Conservation (phyloP, 2,888 invertebrate species). For the Mongoloraphidia duomilia region DNA sequence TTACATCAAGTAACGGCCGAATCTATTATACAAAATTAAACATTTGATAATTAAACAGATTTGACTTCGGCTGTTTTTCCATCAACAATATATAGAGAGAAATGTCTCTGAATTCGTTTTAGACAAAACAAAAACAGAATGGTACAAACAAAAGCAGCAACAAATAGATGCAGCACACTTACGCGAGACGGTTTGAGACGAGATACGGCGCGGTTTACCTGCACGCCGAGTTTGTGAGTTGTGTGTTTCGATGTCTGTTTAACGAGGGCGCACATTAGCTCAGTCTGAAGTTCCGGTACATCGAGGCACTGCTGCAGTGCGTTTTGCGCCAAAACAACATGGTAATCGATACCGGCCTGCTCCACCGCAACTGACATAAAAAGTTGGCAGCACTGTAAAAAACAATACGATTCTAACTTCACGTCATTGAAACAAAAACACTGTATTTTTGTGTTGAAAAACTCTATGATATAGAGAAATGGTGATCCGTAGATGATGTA, state of each 20-base stretch:
- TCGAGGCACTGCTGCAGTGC: constrained; percentile 86
- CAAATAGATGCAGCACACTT: constrained; percentile 47
- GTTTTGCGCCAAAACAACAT: constrained; percentile 93
- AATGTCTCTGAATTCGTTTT: too few species aligned
- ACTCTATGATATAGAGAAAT: too few species aligned
- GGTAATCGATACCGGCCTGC: constrained; percentile 92
- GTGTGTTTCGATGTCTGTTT: constrained; percentile 85
- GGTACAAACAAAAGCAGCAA: constrained; percentile 25
- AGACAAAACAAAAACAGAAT: constrained; percentile 11
- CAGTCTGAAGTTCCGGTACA: constrained; percentile 79
- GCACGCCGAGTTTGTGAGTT: constrained; percentile 44
- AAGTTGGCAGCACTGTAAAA: constrained; percentile 72
- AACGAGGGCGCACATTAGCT: constrained; percentile 80
- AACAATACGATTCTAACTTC: not conserved
- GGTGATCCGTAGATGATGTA: too few species aligned
- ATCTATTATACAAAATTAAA: too few species aligned
- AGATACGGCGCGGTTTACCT: constrained; percentile 22
- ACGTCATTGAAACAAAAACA: constrained; percentile 6
- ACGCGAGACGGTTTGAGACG: constrained; percentile 26
- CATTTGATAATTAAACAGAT: too few species aligned
- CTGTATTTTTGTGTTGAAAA: too few species aligned
- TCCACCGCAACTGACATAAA: constrained; percentile 94
- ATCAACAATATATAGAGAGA: too few species aligned
- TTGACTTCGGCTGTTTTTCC: too few species aligned
- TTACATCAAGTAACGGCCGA: too few species aligned